A percentile compares a stretch with the other conserved stretches of the same genome.
phyloP scores from a whole-genome alignment of 92 coral and sea anemone genomes.

The Actinostola sp. region DNA sequence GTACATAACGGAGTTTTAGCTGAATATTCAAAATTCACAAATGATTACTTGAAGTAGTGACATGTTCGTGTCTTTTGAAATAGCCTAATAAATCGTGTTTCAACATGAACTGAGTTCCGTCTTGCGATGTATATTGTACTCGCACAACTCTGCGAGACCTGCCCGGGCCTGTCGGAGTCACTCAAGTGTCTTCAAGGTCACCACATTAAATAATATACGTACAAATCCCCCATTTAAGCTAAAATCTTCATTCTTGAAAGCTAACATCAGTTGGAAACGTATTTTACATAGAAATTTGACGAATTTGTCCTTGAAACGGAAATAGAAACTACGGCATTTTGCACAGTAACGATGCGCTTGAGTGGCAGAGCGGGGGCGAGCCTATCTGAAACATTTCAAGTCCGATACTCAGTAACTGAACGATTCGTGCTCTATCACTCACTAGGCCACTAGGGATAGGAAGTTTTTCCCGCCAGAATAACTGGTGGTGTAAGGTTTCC shows the following conservation, averaged over 20 bases:
- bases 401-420: not conserved
- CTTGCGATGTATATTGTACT: slow-evolving; percentile 7
- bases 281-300: not conserved
- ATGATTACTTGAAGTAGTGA: not conserved
- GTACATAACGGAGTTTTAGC: too few species aligned
- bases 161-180: slow-evolving; percentile 35
- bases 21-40: too few species aligned
- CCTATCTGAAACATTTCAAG: not conserved
- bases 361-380: slow-evolving; percentile 12
- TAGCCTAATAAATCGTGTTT: slow-evolving; percentile 5
- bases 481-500: not conserved
- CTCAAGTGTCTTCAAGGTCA: slow-evolving; percentile 21
- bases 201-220: not conserved
- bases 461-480: slow-evolving; percentile 9
- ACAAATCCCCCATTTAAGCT: slow-evolving; percentile 18
- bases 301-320: not conserved
- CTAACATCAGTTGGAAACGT: not conserved
- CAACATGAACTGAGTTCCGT: slow-evolving; percentile 20
- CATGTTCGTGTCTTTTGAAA: not conserved
- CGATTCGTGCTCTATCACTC: not conserved
- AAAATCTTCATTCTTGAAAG: too few species aligned
- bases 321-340: slow-evolving; percentile 12
- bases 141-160: not conserved
- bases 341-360: not conserved
- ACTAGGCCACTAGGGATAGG: not conserved